These are phyloP conservation scores for Pristiophorus japonicus DNA, from an alignment of 2,113 vertebrate species.

Conservation along the genomic window DNA sequence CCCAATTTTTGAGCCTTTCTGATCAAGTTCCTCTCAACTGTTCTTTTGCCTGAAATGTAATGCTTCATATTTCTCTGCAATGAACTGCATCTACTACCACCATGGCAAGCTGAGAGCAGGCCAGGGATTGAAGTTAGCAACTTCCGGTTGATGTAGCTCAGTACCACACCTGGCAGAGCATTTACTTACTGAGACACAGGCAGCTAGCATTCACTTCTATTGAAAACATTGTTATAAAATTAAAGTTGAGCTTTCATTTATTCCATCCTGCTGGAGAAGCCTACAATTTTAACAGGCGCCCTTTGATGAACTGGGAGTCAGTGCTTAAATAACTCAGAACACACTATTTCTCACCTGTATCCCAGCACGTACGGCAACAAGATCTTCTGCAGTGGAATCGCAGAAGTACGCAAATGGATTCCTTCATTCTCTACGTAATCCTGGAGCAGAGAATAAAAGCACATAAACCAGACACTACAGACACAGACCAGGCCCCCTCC, in stretches of 20 bases:
- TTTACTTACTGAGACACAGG: background rate
- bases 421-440: slow-evolving; percentile 63
- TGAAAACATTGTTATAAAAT: background rate
- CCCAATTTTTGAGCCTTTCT: too few relatives aligned
- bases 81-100: background rate
- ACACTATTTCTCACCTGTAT: slow-evolving; percentile 53
- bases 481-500: background rate
- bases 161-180: background rate
- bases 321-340: background rate
- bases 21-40: background rate
- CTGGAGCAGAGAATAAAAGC: slow-evolving; percentile 49
- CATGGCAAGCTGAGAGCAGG: background rate
- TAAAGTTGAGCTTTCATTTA: background rate
- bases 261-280: background rate
- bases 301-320: background rate
- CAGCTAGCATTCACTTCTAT: background rate
- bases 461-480: background rate
- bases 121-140: background rate
- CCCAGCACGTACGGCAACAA: slow-evolving; percentile 68
- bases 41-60: background rate
- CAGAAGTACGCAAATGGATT: slow-evolving; percentile 48
- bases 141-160: background rate
- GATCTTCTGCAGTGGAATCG: slow-evolving; percentile 60
- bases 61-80: background rate
- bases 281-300: background rate